Evolutionary conservation across 2,888 invertebrate species (phyloP), one percentile per base, ranked within the genome.

Genomic region (Drosophila sordidula): DNA sequence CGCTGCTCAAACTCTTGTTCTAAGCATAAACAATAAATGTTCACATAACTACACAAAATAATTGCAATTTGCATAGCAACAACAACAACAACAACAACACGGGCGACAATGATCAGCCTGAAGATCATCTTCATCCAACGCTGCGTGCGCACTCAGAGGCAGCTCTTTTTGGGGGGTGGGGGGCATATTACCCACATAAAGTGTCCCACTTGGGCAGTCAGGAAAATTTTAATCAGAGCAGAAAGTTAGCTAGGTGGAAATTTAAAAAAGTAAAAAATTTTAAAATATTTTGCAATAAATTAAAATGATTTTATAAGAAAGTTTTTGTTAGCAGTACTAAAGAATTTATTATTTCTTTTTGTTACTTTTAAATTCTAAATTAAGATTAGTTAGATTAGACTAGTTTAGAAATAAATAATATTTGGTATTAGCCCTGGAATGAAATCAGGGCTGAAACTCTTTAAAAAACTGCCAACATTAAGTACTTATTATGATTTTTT

Each of bases 41-140:
- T 79, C 85, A 79, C 85, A 79, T 70, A 85, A 80, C 78, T 70
- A 64, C 52, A 69, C 70, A 64, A 74, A 67, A 78, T 68, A 69
- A 76, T 84, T 71, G 78, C 63, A 71, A 75, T 77, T 70, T 72
- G 75, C 80, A 76, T 80, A 61, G 70, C 54, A 62, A 61, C 69
- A 25, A 39, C 41, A 3, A 25, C 18, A 29, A n/a, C 52, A 2
- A 34, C 18, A 32, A n/a, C 54, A 58, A 54, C 67, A 29, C 25
- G 32, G n/a, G 12, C 1, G 1, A 12, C 0, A 22, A 16, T 12
- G 16, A 26, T 42, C 26, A 67, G 46, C 68, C 41, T 9, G 12
- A 52, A 62, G 54, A 65, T 70, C 71, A 75, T 59, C 52, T 46
- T 14, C 11, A 11, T 6, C 8, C 4, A 16, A 44, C 44, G 22